Evolutionary conservation across 2,113 vertebrate genomes (phyloP), one percentile per base, ranked within the genome.

Genomic region (Tamias sibiricus): DNA sequence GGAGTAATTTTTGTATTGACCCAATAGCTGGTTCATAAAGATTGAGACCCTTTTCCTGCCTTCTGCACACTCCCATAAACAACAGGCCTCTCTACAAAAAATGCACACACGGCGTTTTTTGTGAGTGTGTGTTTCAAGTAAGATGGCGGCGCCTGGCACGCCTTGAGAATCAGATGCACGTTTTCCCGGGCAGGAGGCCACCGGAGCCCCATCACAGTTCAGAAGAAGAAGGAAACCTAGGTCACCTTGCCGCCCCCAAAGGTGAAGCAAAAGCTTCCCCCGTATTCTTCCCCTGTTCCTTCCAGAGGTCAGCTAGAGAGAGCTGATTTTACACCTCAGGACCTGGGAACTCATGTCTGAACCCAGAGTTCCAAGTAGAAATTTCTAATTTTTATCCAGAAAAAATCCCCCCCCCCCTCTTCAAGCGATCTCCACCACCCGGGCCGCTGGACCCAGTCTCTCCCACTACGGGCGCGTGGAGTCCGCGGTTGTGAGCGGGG

Each of bases 91-190:
- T 40, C n/a, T 17, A 54, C 28, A 40, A 76, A 76, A 88, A 90
- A 84, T 14, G 37, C 68, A 54, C 54, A 44, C 0, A 4, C 91
- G 10, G 85, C 8, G n/a, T 79, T 74, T 44, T 89, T 71, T 85
- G 75, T 40, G 69, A 26, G 68, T 59, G 54, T 85, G 81, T 75
- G 49, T 89, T 89, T 74, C 80, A 20, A 89, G 89, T 68, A 97
- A 98, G 96, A 98, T 97, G 97, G 97, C 97, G 93, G 95, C 75
- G 17, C 71, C 80, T 42, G 57, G 75, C 80, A 83, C 7, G 66
- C 6, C 40, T 74, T 35, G 32, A 13, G 71, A 94, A 64, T 64
- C 69, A 57, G 35, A 66, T 11, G 12, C 37, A 32, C 0, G 14
- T 87, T 92, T 37, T 91, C 66, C 88, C n/a, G 64, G 88, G 57